Conservation (phyloP, 2,797 vertebrate genomes). For the Gallirallus australis region DNA sequence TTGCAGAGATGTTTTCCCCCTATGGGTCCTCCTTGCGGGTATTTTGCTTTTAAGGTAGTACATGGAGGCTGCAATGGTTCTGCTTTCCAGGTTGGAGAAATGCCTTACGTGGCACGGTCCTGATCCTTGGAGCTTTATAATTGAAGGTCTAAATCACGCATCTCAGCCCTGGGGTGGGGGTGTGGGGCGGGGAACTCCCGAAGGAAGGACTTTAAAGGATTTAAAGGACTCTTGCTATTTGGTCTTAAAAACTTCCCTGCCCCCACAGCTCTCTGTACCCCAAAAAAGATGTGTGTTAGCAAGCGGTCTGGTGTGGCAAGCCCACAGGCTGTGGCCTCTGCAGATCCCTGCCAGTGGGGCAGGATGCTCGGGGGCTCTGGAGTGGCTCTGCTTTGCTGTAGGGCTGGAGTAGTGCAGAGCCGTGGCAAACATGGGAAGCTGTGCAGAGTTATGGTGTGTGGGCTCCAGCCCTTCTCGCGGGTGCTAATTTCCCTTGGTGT, state of each 20-base stretch:
- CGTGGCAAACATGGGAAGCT: background rate
- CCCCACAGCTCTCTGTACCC: background rate
- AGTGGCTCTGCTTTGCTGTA: background rate
- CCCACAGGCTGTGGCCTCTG: background rate
- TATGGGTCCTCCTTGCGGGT: background rate
- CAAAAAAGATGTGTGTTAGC: background rate
- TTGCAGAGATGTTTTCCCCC: background rate
- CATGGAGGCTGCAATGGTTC: background rate
- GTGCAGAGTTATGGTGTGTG: background rate
- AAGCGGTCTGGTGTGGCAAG: background rate
- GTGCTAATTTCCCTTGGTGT: slow-evolving; percentile 17
- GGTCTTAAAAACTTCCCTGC: background rate
- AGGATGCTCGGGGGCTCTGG: accelerated
- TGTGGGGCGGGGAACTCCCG: background rate
- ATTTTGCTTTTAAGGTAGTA: background rate
- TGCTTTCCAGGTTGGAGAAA: background rate
- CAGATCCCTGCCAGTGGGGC: background rate
- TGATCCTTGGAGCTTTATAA: background rate
- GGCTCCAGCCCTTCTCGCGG: background rate
- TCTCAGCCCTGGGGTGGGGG: accelerated
- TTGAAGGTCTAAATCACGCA: background rate
- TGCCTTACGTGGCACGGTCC: background rate
- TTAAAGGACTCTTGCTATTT: background rate
- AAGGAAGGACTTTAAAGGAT: background rate
- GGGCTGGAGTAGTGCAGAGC: background rate